These are phyloP conservation scores for Idris sp. DNA, from an alignment of 1,140 invertebrate genomes.

Conservation along the genomic window DNA sequence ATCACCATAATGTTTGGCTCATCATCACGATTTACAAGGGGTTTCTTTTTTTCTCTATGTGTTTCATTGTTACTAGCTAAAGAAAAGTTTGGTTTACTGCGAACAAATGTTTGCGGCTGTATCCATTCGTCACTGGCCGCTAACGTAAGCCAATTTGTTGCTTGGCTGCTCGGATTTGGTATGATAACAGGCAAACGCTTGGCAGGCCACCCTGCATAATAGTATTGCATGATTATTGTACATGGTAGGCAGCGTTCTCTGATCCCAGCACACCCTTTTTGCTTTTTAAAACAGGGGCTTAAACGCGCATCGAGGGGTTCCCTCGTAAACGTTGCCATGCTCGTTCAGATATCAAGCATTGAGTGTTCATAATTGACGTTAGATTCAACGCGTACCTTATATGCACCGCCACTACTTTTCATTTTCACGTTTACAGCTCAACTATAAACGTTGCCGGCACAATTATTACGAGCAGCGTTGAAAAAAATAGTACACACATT, in stretches of 20 bases:
- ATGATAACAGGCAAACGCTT: conserved; percentile 63
- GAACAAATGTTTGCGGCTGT: conserved; percentile 71
- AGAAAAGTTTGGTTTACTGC: conserved; percentile 45
- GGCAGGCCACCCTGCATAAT: conserved; percentile 67
- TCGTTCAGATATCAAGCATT: conserved; percentile 48
- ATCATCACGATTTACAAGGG: conserved; percentile 47
- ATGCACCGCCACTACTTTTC: conserved; percentile 20
- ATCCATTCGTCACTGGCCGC: conserved; percentile 66
- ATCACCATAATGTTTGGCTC: conserved; percentile 29
- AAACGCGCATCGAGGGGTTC: conserved; percentile 53
- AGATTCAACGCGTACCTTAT: conserved; percentile 44
- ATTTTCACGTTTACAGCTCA: conserved; percentile 23
- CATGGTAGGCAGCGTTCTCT: conserved; percentile 62
- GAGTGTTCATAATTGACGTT: conserved; percentile 60
- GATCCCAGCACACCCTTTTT: conserved; percentile 54
- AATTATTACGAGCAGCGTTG: conserved; percentile 1
- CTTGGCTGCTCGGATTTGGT: conserved; percentile 68
- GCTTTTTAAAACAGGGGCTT: conserved; percentile 57
- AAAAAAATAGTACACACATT: too few relatives aligned
- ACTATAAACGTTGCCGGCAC: conserved; percentile 4
- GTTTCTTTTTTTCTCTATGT: conserved; percentile 42
- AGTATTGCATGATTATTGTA: conserved; percentile 66
- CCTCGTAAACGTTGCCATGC: conserved; percentile 40
- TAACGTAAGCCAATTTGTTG: conserved; percentile 73
- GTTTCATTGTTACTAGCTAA: conserved; percentile 32